phyloP scores from a whole-genome alignment of 2,113 vertebrate species.

The Lasiurus borealis region DNA sequence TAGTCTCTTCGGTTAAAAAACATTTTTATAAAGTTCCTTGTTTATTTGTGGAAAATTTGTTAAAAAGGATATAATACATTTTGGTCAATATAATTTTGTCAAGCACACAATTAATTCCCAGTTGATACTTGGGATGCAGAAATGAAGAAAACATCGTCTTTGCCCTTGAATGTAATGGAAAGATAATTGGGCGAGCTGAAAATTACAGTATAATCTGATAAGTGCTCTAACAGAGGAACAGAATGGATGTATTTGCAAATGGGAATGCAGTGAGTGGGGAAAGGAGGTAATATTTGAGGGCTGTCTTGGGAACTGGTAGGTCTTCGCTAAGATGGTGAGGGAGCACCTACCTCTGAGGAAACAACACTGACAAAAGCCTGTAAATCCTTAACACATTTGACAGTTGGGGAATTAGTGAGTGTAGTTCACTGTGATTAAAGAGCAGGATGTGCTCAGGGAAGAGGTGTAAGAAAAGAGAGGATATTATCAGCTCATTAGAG shows the following conservation, averaged over 20 bases:
- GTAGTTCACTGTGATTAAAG: background rate
- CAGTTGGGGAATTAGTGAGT: background rate
- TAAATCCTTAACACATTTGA: background rate
- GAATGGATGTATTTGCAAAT: background rate
- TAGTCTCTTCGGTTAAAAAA: conserved; percentile 52
- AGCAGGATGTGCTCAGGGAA: background rate
- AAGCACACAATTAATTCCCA: background rate
- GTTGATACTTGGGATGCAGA: background rate
- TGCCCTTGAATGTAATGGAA: background rate
- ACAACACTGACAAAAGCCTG: background rate
- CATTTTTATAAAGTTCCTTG: conserved; percentile 64
- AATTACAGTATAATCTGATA: background rate
- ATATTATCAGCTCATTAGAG: background rate
- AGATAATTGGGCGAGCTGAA: background rate
- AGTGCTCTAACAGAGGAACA: background rate
- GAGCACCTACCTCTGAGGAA: too few species aligned
- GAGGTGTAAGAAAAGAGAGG: background rate
- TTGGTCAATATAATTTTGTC: conserved; percentile 45
- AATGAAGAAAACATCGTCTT: background rate
- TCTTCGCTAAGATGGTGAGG: background rate
- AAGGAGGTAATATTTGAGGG: background rate
- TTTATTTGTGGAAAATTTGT: conserved; percentile 33
- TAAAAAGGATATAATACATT: conserved; percentile 5
- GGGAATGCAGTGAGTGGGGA: background rate
- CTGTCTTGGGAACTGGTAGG: background rate